Base-by-base conservation (phyloP, 2,888 invertebrate species). In the Homarus gammarus region DNA sequence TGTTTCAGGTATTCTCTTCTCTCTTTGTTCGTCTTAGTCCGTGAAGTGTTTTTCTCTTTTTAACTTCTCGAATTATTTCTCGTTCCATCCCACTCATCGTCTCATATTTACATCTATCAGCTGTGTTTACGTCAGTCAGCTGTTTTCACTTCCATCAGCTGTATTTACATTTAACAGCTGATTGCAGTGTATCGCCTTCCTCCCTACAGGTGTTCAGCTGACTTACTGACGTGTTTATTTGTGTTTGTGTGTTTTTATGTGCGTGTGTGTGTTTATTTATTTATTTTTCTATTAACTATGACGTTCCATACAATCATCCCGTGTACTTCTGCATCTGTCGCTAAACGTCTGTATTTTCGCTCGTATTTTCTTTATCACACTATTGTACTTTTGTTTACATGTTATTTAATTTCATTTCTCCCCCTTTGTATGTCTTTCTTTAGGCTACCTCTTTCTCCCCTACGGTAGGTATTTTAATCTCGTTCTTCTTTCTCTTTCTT, bases 371-470 rank as follows among this genome's bases (percentile, higher is more conserved):
- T 38, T 38, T 22, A 64, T 27, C 3, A 27, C 18, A 10, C 0
- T 27, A 27, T 64, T 0, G n/a, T 18, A 5, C 27, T 27, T 1
- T 64, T 38, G 1, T 70, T 56, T 79, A 31, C 38, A 36, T 56
- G 56, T 79, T 38, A 38, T 79, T 79, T 36, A 56, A 79, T 36
- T 79, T 56, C 10, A 22, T 79, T 79, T 79, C 61, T 84, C 84
- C 68, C 72, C 61, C 75, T 84, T 31, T 44, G 56, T 84, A 75
- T 84, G 84, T 75, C 84, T 84, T 27, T 84, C 84, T 84, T 61
- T 84, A 84, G 84, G 84, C 84, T 75, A 68, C 84, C 75, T 84
- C 84, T 84, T 61, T 84, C 36, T 84, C 84, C 15, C 84, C 84
- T 40, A 73, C 84, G 84, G 84, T 84, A 84, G 27, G 84, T 84